Conservation (phyloP, 2,888 invertebrate genomes). For the Sericinus montela region DNA sequence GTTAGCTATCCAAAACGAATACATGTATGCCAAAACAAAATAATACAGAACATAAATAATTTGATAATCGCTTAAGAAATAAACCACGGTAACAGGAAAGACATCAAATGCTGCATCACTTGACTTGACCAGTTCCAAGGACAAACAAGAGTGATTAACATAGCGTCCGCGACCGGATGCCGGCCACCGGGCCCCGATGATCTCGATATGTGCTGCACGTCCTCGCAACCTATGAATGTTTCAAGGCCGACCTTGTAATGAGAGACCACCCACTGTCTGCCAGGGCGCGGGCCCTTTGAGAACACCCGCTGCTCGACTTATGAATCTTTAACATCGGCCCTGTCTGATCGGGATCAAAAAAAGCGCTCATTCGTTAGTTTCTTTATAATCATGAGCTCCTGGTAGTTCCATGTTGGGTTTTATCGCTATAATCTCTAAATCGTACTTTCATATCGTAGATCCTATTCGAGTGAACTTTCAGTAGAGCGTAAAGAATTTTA, state of each 20-base stretch:
- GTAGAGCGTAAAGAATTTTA: slow-evolving; percentile 4
- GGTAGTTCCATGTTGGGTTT: slow-evolving; percentile 7
- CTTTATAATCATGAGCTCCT: slow-evolving; percentile 14
- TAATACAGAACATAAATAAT: too few species aligned
- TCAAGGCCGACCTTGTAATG: slow-evolving; percentile 31
- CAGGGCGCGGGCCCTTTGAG: slow-evolving; percentile 16
- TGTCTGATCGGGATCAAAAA: too few species aligned
- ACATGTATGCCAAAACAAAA: too few species aligned
- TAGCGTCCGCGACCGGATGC: slow-evolving; percentile 62
- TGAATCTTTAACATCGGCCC: slow-evolving; percentile 13
- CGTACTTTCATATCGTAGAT: slow-evolving; percentile 16
- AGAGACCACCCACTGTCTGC: slow-evolving; percentile 14
- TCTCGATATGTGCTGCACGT: slow-evolving; percentile 39
- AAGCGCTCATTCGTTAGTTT: slow-evolving; percentile 19
- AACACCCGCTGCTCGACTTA: slow-evolving; percentile 18
- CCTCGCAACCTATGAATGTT: slow-evolving; percentile 30
- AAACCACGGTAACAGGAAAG: too few species aligned
- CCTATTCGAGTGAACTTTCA: slow-evolving; percentile 2
- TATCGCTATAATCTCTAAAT: slow-evolving; percentile 4
- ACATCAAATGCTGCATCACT: too few species aligned
- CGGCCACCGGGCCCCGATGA: slow-evolving; percentile 47
- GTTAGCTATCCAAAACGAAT: too few species aligned
- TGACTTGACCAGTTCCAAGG: slow-evolving; percentile 44
- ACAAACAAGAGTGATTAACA: slow-evolving; percentile 60
- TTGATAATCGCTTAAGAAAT: too few species aligned